Evolutionary conservation across 2,888 invertebrate species (phyloP).

Genomic region (Priocnemis perturbator): DNA sequence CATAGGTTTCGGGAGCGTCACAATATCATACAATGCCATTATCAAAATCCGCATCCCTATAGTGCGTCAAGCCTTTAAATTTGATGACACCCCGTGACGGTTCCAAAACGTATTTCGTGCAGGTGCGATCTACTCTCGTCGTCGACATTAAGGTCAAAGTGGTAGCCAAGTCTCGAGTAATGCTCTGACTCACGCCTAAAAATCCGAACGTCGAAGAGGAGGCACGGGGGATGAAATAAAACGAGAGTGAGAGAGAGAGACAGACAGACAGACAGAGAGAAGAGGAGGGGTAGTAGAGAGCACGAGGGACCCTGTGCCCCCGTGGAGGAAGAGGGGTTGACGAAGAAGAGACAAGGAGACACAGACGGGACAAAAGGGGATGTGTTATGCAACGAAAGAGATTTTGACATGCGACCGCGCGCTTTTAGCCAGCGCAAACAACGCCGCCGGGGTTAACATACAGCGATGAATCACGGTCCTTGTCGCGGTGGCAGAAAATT

Average conservation of each 20-base stretch:
- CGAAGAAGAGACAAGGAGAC: background rate
- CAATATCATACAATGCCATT: no score
- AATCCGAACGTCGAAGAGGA: slow-evolving; percentile 32
- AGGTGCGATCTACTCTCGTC: no score
- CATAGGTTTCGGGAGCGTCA: no score
- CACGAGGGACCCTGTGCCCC: background rate
- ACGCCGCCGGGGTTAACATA: slow-evolving; percentile 52
- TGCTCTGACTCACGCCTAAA: slow-evolving; percentile 59
- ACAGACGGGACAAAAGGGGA: slow-evolving; percentile 16
- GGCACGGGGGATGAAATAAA: slow-evolving; percentile 2
- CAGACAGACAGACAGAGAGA: background rate
- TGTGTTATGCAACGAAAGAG: slow-evolving; percentile 58
- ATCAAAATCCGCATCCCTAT: no score
- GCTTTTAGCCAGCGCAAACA: slow-evolving; percentile 54
- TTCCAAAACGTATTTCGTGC: background rate
- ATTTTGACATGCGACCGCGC: slow-evolving; percentile 60
- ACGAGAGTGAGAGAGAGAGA: background rate
- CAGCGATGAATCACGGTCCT: slow-evolving; percentile 47
- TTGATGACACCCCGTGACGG: slow-evolving; percentile 4
- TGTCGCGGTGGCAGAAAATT: background rate
- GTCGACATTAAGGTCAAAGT: slow-evolving; percentile 51
- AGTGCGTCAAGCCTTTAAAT: background rate
- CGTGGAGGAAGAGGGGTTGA: slow-evolving; percentile 14
- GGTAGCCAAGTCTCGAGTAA: slow-evolving; percentile 54
- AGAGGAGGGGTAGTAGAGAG: background rate